phyloP scores from a whole-genome alignment of 2,888 invertebrate species.

The Steinernema carpocapsae region DNA sequence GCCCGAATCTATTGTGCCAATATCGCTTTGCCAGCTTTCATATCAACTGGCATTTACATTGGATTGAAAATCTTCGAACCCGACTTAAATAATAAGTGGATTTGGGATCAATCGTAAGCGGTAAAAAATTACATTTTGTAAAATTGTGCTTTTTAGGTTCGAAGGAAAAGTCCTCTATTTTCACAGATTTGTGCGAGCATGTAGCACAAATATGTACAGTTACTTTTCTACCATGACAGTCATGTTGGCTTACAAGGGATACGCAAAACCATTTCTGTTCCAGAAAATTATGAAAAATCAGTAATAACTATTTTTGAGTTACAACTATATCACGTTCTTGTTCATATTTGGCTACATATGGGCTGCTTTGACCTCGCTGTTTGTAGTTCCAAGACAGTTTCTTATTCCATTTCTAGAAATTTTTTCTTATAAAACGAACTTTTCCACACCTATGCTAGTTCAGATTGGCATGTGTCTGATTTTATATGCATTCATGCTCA shows the following conservation, averaged over 20 bases:
- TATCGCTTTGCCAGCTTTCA: background rate
- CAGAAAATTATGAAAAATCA: background rate
- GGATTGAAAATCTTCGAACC: background rate
- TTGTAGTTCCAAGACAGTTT: background rate
- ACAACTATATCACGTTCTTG: background rate
- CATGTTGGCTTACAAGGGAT: background rate
- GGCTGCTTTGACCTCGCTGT: background rate
- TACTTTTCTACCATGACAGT: background rate
- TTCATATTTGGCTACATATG: background rate
- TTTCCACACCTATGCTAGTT: background rate
- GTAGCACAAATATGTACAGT: background rate
- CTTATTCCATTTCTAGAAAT: background rate
- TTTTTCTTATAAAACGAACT: background rate
- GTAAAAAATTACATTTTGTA: too few species aligned
- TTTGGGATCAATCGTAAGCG: too few species aligned
- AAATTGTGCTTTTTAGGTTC: too few species aligned
- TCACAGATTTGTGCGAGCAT: background rate
- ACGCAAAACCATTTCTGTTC: background rate
- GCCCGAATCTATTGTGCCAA: background rate
- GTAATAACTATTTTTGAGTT: background rate
- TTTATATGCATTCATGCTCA: background rate
- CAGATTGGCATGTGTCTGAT: background rate
- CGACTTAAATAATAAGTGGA: too few species aligned
- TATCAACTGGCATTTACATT: background rate
- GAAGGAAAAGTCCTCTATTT: background rate